phyloP scores from a whole-genome alignment of 2,113 vertebrate genomes.

The Benitochromis conjunctus region DNA sequence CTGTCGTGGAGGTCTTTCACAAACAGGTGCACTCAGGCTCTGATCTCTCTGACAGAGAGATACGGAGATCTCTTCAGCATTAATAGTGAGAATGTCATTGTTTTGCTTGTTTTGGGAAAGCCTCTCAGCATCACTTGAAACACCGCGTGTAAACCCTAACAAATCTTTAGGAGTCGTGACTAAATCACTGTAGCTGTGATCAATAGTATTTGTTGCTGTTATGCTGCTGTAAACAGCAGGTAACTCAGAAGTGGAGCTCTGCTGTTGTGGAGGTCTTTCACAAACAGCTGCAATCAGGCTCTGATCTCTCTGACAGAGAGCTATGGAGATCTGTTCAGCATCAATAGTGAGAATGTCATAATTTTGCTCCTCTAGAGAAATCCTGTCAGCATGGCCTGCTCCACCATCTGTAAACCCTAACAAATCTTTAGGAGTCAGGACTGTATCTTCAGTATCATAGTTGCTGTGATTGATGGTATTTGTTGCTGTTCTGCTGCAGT shows the following conservation, averaged over 20 bases:
- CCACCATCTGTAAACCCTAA: not conserved
- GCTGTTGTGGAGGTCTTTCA: not conserved
- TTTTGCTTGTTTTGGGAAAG: constrained; percentile 16
- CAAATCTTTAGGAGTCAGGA: not conserved
- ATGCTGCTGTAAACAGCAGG: not conserved
- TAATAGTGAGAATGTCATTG: not conserved
- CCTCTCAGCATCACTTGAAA: not conserved
- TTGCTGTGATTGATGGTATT: not conserved
- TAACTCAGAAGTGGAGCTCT: not conserved
- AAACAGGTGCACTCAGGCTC: not conserved
- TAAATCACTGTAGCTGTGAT: not conserved
- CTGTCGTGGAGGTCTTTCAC: not conserved
- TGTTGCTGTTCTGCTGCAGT: not conserved
- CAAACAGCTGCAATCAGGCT: not conserved
- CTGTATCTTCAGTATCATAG: not conserved
- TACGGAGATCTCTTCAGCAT: not conserved
- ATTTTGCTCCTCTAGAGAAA: accelerated
- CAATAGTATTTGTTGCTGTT: not conserved
- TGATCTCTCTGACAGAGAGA: not conserved
- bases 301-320: not conserved
- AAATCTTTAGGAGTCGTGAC: not conserved
- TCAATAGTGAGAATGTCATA: not conserved
- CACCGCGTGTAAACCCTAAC: not conserved
- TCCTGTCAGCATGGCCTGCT: not conserved
- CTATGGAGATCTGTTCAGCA: not conserved